Conservation (phyloP, 2,113 vertebrate genomes). For the Lepus europaeus region DNA sequence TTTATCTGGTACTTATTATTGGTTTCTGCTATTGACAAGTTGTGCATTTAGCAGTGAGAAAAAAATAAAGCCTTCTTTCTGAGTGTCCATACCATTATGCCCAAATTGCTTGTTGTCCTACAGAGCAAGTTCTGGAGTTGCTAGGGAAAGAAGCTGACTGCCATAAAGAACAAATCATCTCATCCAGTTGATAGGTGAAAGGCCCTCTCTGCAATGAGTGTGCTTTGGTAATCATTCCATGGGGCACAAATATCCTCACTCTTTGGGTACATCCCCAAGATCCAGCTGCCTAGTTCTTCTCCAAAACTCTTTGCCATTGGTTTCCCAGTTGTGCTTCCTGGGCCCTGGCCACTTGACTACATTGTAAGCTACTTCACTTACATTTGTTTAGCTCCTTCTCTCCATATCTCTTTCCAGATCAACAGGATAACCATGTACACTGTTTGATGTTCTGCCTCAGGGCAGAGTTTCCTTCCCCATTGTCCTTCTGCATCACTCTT, state of each 20-base stretch:
- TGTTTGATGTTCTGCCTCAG: neutral
- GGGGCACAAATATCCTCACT: too few relatives aligned
- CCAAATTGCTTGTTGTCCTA: neutral
- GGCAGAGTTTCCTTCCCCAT: neutral
- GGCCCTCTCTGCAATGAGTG: too few relatives aligned
- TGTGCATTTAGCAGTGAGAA: neutral
- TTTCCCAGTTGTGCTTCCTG: neutral
- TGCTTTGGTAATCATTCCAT: neutral
- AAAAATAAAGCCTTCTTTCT: neutral
- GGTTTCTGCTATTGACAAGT: neutral
- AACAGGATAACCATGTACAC: neutral
- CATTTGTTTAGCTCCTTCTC: neutral
- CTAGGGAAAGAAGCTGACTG: neutral
- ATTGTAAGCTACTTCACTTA: neutral
- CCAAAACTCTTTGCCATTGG: neutral
- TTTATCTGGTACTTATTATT: neutral
- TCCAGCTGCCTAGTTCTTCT: neutral
- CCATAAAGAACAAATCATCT: neutral
- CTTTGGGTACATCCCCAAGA: neutral
- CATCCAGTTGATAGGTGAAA: neutral
- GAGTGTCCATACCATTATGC: neutral
- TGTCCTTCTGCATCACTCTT: neutral
- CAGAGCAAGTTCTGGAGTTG: neutral
- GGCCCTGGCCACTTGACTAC: neutral
- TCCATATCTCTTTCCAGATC: neutral